A percentile compares a stretch with the other conserved stretches of the same genome.
These are phyloP conservation scores for Keiferia lycopersicella DNA, from an alignment of 2,888 invertebrate genomes.

Conservation along the genomic window DNA sequence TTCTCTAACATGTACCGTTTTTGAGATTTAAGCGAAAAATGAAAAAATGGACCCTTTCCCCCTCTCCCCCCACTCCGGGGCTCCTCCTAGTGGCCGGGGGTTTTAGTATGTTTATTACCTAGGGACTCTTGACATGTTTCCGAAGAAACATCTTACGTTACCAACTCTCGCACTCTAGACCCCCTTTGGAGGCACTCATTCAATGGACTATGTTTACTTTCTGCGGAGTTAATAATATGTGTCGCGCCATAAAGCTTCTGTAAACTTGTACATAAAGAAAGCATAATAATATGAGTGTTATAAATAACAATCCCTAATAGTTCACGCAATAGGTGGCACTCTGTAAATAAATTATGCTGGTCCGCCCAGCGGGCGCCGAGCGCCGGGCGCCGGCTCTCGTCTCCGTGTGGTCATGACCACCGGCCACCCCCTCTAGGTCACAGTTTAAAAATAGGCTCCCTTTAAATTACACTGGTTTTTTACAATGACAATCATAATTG, in stretches of 20 bases:
- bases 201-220: conserved; percentile 27
- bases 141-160: too few species aligned
- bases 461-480: conserved; percentile 25
- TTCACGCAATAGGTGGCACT: conserved; percentile 30
- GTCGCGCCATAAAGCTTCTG: conserved; percentile 15
- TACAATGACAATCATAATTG: conserved; percentile 21
- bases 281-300: conserved; percentile 28
- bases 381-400: conserved; percentile 17
- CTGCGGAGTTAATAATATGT: conserved; percentile 17
- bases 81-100: too few species aligned
- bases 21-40: too few species aligned
- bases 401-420: conserved; percentile 28
- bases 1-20: too few species aligned
- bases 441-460: conserved; percentile 28
- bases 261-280: conserved; percentile 28
- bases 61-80: too few species aligned
- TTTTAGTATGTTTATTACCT: too few species aligned
- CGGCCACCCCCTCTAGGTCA: conserved; percentile 32
- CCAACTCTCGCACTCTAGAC: too few species aligned
- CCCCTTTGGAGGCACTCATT: too few species aligned
- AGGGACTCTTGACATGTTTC: too few species aligned
- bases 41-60: too few species aligned
- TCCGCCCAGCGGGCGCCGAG: conserved; percentile 27
- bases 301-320: conserved; percentile 33
- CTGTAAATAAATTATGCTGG: conserved; percentile 32